Base-by-base conservation (phyloP, 1,140 invertebrate species). In the Tetramorium alpestre region DNA sequence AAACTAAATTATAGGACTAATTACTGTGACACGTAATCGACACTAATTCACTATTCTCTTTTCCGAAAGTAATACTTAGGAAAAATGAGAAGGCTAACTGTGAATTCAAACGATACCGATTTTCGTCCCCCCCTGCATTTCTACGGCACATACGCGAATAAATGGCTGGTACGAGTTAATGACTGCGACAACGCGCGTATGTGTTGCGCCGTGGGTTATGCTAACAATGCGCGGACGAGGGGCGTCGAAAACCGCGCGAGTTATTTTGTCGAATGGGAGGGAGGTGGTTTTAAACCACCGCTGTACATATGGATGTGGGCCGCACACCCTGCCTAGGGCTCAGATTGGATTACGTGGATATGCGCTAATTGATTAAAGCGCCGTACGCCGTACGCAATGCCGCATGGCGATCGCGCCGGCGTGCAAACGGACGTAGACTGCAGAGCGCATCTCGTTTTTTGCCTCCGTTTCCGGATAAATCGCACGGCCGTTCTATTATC, bases 291-390 rank as follows among this genome's bases (percentile, higher is more conserved):
- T 90, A 92, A 92, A 91, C 88, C 89, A 86, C 88, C 89, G 88
- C 86, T 89, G 88, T 90, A 92, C 92, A 93, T 93, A 92, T 91
- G 92, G 89, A 88, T 88, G 91, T 76, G 91, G 90, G 87, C 62
- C 64, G 51, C 87, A 87, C 69, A 73, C 69, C 82, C 72, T 65
- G 90, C 64, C 72, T 85, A 70, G 87, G 33, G 78, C 84, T 86
- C 90, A 89, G 88, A 93, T 94, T 93, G 89, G 89, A 93, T 93
- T 93, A 93, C 85, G 85, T 73, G 88, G 90, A 88, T 92, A 89
- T 90, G 87, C 91, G 88, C 72, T 94, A 94, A 94, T 94, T 94
- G 92, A 93, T 94, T 94, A 93, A 93, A 94, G 92, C 91, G 77
- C 76, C 41, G 80, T 82, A 65, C 89, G 49, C 64, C 54, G 75